Percentiles rank a stretch among this genome's conserved stretches.
Evolutionary conservation across 1,140 invertebrate species (phyloP).

Genomic region (Schlechtendalia chinensis): DNA sequence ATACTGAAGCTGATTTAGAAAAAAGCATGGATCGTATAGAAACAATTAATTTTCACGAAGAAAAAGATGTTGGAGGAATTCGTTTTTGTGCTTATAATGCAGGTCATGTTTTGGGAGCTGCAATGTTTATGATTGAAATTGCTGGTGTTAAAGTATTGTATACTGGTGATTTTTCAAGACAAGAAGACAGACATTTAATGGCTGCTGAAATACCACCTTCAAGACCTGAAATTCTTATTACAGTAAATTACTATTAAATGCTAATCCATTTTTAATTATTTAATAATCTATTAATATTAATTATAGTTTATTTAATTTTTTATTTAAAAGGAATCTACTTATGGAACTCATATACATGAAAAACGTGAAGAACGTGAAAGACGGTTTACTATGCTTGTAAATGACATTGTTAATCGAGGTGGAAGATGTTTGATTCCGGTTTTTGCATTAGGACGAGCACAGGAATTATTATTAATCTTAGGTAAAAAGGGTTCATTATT

Average conservation of each 20-base stretch:
- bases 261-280: neutral
- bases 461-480: conserved; percentile 92
- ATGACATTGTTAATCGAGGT: conserved; percentile 93
- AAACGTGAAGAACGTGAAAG: conserved; percentile 94
- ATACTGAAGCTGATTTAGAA: conserved; percentile 95
- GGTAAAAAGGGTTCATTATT: conserved; percentile 58
- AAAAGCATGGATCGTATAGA: conserved; percentile 98
- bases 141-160: conserved; percentile 94
- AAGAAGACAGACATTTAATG: conserved; percentile 99
- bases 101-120: conserved; percentile 96
- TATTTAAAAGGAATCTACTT: conserved; percentile 83
- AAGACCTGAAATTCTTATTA: conserved; percentile 94
- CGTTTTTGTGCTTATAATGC: conserved; percentile 99
- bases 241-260: conserved; percentile 60
- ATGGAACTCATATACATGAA: conserved; percentile 99
- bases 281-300: neutral
- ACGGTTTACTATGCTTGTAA: conserved; percentile 90
- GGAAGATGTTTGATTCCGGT: conserved; percentile 97
- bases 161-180: conserved; percentile 97
- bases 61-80: conserved; percentile 95
- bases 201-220: conserved; percentile 96
- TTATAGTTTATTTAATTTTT: conserved; percentile 51
- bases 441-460: conserved; percentile 95
- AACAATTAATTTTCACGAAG: conserved; percentile 97
- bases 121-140: conserved; percentile 99